phyloP scores from a whole-genome alignment of 1,140 invertebrate species.

The Drosophila nasuta region DNA sequence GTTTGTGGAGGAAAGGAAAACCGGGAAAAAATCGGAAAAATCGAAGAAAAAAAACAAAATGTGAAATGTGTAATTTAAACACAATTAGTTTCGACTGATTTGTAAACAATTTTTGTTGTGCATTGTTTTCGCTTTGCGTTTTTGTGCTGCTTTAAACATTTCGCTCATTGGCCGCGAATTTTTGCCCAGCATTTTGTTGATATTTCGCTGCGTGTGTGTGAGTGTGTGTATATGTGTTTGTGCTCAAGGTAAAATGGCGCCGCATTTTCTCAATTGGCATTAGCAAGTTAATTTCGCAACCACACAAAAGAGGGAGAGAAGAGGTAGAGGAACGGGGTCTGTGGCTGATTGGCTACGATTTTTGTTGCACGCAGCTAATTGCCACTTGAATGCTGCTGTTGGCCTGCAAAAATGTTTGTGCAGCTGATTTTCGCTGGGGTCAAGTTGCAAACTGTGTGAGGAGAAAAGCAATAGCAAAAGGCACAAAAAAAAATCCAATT shows the following conservation, averaged over 20 bases:
- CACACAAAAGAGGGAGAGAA: neutral
- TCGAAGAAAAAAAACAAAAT: too few species aligned
- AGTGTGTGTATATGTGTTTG: slow-evolving; percentile 12
- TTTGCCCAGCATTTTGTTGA: slow-evolving; percentile 45
- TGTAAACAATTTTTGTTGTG: slow-evolving; percentile 65
- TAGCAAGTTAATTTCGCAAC: slow-evolving; percentile 57
- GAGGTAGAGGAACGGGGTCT: neutral
- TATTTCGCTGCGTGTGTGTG: slow-evolving; percentile 38
- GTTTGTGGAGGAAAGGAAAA: slow-evolving; percentile 36
- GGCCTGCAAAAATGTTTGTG: slow-evolving; percentile 8
- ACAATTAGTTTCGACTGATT: slow-evolving; percentile 66
- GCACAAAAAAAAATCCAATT: slow-evolving; percentile 10
- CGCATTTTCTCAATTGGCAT: slow-evolving; percentile 39
- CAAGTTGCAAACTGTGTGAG: slow-evolving; percentile 22
- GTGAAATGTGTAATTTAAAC: slow-evolving; percentile 71
- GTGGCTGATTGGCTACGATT: slow-evolving; percentile 24
- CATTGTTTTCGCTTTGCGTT: slow-evolving; percentile 33
- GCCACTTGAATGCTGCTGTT: slow-evolving; percentile 52
- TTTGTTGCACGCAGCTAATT: slow-evolving; percentile 58
- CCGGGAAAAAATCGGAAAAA: too few species aligned
- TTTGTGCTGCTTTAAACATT: slow-evolving; percentile 37
- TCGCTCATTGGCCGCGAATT: slow-evolving; percentile 26
- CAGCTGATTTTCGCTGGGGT: slow-evolving; percentile 32
- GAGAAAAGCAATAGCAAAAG: too few species aligned
- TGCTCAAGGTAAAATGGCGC: slow-evolving; percentile 65